Percentiles rank a stretch among this genome's conserved stretches.
phyloP scores from a whole-genome alignment of 2,888 invertebrate species.

The Proisotoma minuta region DNA sequence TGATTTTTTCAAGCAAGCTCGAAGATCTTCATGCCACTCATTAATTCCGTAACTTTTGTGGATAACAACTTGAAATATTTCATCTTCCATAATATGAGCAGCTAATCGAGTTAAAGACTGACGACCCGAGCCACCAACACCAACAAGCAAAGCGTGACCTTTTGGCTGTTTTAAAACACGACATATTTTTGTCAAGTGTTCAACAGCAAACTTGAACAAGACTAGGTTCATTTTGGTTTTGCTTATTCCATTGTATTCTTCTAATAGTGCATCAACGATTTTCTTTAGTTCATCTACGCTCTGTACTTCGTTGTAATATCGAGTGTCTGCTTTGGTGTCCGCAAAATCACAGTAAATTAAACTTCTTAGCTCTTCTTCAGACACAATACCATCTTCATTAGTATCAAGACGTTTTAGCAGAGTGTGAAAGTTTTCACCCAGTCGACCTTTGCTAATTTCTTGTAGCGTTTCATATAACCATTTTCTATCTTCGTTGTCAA shows the following conservation, averaged over 20 bases:
- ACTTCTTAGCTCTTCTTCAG: constrained; percentile 74
- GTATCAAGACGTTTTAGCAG: constrained; percentile 66
- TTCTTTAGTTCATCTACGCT: constrained; percentile 73
- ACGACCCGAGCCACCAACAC: constrained; percentile 82
- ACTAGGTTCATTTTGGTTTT: constrained; percentile 96
- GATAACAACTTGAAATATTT: constrained; percentile 74
- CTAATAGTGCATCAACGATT: constrained; percentile 81
- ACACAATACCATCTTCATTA: constrained; percentile 56
- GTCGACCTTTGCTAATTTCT: constrained; percentile 48
- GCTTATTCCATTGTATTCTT: constrained; percentile 89
- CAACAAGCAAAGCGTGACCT: constrained; percentile 75
- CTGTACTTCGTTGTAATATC: constrained; percentile 80
- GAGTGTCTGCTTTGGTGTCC: constrained; percentile 84
- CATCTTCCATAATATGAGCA: constrained; percentile 68
- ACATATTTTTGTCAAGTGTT: constrained; percentile 82
- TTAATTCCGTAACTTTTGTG: constrained; percentile 80
- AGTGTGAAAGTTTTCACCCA: constrained; percentile 64
- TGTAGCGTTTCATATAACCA: constrained; percentile 75
- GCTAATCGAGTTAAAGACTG: constrained; percentile 73
- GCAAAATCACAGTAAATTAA: constrained; percentile 92
- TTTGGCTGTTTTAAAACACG: constrained; percentile 75
- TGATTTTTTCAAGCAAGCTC: constrained; percentile 70
- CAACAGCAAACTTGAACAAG: constrained; percentile 75
- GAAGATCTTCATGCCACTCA: constrained; percentile 80
- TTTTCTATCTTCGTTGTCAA: constrained; percentile 72